Evolutionary conservation across 2,797 vertebrate species (phyloP), one percentile per base, ranked within the genome.

Genomic region (Lacerta bilineata): DNA sequence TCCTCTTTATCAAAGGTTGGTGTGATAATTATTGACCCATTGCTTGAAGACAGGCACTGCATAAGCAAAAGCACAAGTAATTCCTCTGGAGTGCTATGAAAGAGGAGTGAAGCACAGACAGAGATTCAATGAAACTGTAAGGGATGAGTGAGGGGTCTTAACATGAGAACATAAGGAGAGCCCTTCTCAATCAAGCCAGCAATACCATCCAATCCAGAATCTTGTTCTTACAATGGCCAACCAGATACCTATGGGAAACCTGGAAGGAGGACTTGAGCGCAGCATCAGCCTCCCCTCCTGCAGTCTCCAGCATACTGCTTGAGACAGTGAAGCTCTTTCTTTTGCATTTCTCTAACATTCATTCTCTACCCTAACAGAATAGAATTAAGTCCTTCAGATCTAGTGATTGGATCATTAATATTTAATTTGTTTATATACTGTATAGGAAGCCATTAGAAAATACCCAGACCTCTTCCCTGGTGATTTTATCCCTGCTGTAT

Each of bases 331-430:
- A 55, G 50, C 13, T 18, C 83, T 43, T 64, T 18, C 27, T 41
- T 6, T 64, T 33, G 50, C n/a, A 7, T 68, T 75, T 64, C 39
- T 85, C 17, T 25, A 76, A 61, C 36, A 85, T 85, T 84, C 39
- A 84, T 59, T 75, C 36, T 84, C 33, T 29, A 11, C 74, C 25
- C 9, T 39, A 27, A 80, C 61, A 20, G 9, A 61, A 61, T 66
- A 66, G 36, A 81, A 39, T 18, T 50, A 79, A 79, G 17, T 64
- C 17, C 46, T 59, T 80, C 77, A 80, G 50, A 55, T 18, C 55
- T 25, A 61, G n/a, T 80, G 79, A 64, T 61, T 80, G 79, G 8
- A 61, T 33, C 9, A 18, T 80, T 61, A 80, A 80, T 80, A 80
- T 64, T 80, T 80, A 9, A 80, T 39, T 36, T 80, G 33, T 39